Conservation (phyloP, 2,888 invertebrate genomes). For the Cynaeus angustus region DNA sequence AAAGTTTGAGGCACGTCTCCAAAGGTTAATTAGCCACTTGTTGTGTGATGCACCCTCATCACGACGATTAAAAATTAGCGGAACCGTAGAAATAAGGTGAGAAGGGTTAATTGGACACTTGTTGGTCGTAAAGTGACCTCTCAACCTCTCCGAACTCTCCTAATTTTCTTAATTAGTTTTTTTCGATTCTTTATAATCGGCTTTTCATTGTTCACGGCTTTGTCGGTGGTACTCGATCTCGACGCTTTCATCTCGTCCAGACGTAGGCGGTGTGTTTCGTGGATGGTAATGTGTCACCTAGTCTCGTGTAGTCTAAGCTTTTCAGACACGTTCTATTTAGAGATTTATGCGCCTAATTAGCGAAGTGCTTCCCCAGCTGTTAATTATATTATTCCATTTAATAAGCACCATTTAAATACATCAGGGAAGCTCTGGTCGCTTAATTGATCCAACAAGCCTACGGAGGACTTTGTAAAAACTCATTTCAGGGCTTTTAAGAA, state of each 20-base stretch:
- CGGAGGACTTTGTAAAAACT: conserved; percentile 7
- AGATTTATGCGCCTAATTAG: conserved; percentile 44
- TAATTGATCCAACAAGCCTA: conserved; percentile 28
- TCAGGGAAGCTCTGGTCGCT: conserved; percentile 11
- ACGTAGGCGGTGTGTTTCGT: neutral
- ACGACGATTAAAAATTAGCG: conserved; percentile 27
- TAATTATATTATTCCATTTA: conserved; percentile 44
- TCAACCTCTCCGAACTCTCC: neutral
- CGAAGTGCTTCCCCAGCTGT: conserved; percentile 19
- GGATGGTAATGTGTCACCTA: conserved; percentile 31
- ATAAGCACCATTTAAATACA: conserved; percentile 44
- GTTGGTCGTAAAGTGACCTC: conserved; percentile 17
- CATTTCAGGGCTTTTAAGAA: too few relatives aligned
- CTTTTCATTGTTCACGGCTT: conserved; percentile 22
- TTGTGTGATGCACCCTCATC: conserved; percentile 26
- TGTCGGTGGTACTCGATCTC: too few relatives aligned
- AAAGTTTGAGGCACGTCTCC: conserved; percentile 11
- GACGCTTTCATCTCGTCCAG: too few relatives aligned
- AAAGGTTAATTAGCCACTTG: conserved; percentile 39
- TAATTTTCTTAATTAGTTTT: conserved; percentile 10
- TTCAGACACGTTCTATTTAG: conserved; percentile 13
- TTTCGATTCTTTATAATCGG: conserved; percentile 13
- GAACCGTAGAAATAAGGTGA: conserved; percentile 15
- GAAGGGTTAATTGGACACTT: conserved; percentile 29
- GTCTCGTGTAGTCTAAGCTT: conserved; percentile 27